phyloP scores from a whole-genome alignment of 2,888 invertebrate species.

The Arge pagana region DNA sequence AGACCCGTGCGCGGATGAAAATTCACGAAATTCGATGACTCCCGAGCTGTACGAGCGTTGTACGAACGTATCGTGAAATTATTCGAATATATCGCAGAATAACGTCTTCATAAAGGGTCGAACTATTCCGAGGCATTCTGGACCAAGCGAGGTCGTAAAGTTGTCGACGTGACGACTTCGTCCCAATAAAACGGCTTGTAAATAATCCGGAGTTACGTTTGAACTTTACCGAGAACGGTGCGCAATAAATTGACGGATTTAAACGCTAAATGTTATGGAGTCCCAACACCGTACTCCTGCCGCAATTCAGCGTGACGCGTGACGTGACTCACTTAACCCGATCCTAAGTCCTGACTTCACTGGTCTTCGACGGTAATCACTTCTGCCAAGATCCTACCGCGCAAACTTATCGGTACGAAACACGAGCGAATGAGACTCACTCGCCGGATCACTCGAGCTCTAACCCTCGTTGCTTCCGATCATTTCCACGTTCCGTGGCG shows the following conservation, averaged over 20 bases:
- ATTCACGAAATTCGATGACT: conserved; percentile 10
- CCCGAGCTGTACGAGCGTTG: not conserved
- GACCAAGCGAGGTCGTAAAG: conserved; percentile 9
- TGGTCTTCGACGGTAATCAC: too few relatives aligned
- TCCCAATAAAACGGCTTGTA: conserved; percentile 18
- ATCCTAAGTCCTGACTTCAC: too few relatives aligned
- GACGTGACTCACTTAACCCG: too few relatives aligned
- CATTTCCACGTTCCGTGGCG: too few relatives aligned
- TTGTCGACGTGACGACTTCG: conserved; percentile 12
- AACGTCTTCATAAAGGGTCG: conserved; percentile 20
- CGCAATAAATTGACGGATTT: conserved; percentile 20
- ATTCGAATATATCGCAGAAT: conserved; percentile 17
- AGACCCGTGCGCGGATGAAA: not conserved
- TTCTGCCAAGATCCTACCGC: too few relatives aligned
- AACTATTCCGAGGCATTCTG: not conserved
- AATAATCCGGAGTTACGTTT: conserved; percentile 14
- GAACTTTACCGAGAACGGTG: conserved; percentile 13
- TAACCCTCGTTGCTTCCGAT: too few relatives aligned
- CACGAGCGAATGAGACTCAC: too few relatives aligned
- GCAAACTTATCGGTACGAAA: too few relatives aligned
- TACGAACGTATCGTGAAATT: conserved; percentile 20
- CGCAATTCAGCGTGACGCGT: too few relatives aligned
- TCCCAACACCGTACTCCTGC: too few relatives aligned
- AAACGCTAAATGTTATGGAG: conserved; percentile 14
- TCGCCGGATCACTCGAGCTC: too few relatives aligned